Percentiles rank a stretch among this genome's conserved stretches.
These are phyloP conservation scores for Falco naumanni DNA, from an alignment of 2,797 vertebrate genomes.

Conservation along the genomic window DNA sequence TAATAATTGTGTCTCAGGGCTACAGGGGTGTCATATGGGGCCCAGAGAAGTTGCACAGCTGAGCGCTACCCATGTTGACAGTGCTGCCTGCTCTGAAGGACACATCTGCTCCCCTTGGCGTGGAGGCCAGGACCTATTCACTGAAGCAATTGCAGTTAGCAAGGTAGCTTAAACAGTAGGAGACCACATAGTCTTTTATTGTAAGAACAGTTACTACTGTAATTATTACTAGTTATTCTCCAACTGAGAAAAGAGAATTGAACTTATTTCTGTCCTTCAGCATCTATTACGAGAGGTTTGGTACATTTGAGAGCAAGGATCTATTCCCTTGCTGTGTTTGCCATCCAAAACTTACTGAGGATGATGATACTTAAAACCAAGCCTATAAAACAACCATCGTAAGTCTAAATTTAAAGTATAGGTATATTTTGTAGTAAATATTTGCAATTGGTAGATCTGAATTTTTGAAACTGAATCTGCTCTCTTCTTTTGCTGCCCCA, in stretches of 20 bases:
- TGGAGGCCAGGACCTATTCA: background rate
- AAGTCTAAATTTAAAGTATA: background rate
- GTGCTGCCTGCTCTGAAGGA: background rate
- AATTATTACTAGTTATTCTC: background rate
- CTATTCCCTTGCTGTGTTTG: background rate
- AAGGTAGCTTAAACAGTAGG: background rate
- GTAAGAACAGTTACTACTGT: background rate
- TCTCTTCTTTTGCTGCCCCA: background rate
- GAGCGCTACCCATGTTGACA: background rate
- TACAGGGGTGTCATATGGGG: background rate
- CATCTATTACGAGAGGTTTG: background rate
- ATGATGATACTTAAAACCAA: background rate
- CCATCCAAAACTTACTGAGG: background rate
- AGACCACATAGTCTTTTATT: background rate
- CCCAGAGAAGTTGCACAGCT: background rate
- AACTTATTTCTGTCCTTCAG: background rate
- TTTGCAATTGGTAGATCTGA: background rate
- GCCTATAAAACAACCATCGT: background rate
- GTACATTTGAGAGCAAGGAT: background rate
- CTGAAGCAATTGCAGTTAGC: background rate
- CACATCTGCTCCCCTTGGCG: background rate
- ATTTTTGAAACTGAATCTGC: background rate
- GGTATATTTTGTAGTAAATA: background rate
- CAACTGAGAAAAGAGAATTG: background rate
- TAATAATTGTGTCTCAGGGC: background rate